Percentiles rank a stretch among this genome's conserved stretches.
phyloP scores from a whole-genome alignment of 1,140 invertebrate genomes.

The Sesamia nonagrioides region DNA sequence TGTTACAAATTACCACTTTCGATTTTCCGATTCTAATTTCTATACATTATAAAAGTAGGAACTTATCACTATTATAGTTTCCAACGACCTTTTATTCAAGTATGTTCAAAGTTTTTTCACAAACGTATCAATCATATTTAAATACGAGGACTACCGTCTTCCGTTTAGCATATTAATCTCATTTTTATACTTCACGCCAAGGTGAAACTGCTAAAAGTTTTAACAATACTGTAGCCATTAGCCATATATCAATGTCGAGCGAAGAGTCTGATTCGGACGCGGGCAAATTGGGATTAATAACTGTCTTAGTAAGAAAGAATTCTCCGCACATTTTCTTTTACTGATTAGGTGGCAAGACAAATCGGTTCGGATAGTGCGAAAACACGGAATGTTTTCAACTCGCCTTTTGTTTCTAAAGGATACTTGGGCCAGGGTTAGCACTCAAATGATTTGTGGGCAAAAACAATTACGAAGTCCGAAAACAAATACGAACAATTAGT shows the following conservation, averaged over 20 bases:
- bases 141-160: slow-evolving; percentile 21
- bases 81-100: slow-evolving; percentile 19
- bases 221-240: slow-evolving; percentile 50
- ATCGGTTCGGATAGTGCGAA: slow-evolving; percentile 52
- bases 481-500: slow-evolving; percentile 26
- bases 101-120: slow-evolving; percentile 12
- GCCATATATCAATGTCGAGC: slow-evolving; percentile 69
- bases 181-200: slow-evolving; percentile 43
- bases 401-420: slow-evolving; percentile 21
- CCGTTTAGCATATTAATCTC: slow-evolving; percentile 47
- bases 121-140: slow-evolving; percentile 42
- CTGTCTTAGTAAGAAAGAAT: slow-evolving; percentile 54
- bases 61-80: neutral
- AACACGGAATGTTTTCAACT: slow-evolving; percentile 41
- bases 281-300: slow-evolving; percentile 75
- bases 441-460: slow-evolving; percentile 22
- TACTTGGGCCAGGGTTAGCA: slow-evolving; percentile 10
- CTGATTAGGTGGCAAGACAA: slow-evolving; percentile 69
- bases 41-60: neutral
- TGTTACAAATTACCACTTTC: neutral
- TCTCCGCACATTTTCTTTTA: slow-evolving; percentile 61
- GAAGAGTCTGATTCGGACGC: slow-evolving; percentile 54
- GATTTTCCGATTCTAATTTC: neutral
- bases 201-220: slow-evolving; percentile 47
- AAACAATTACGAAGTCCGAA: slow-evolving; percentile 18